Conservation (phyloP, 1,140 invertebrate species). For the Plutomurus gul region DNA sequence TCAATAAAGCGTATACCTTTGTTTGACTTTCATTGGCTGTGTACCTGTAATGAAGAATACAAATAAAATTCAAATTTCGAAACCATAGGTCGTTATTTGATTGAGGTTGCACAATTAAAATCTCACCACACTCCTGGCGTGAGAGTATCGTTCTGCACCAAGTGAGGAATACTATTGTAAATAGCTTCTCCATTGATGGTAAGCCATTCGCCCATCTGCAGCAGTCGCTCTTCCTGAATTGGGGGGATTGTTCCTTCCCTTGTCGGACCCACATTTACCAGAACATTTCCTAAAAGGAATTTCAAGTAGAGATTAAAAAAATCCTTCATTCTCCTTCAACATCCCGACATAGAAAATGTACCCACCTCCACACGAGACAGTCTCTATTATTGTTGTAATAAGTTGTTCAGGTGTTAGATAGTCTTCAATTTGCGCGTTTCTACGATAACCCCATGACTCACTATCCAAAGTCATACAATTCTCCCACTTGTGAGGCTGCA, state of each 20-base stretch:
- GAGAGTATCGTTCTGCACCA: slow-evolving; percentile 62
- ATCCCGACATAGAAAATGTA: slow-evolving; percentile 63
- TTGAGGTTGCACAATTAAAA: too few relatives aligned
- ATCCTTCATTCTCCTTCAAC: slow-evolving; percentile 56
- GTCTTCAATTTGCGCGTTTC: slow-evolving; percentile 72
- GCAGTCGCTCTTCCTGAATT: slow-evolving; percentile 66
- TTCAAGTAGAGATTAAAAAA: not conserved
- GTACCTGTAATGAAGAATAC: not conserved
- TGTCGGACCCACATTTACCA: slow-evolving; percentile 66
- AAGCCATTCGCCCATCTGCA: slow-evolving; percentile 63
- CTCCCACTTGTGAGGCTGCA: slow-evolving; percentile 75
- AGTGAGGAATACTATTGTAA: slow-evolving; percentile 60
- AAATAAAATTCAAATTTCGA: too few relatives aligned
- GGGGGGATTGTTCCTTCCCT: slow-evolving; percentile 62
- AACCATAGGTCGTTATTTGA: too few relatives aligned
- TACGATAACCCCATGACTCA: slow-evolving; percentile 83
- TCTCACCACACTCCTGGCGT: slow-evolving; percentile 61
- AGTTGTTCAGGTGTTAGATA: slow-evolving; percentile 74
- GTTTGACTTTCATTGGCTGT: slow-evolving; percentile 6
- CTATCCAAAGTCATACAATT: slow-evolving; percentile 89
- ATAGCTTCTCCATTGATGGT: slow-evolving; percentile 65
- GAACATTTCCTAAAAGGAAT: slow-evolving; percentile 59
- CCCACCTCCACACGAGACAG: slow-evolving; percentile 79
- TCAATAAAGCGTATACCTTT: not conserved
- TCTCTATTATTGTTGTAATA: slow-evolving; percentile 72